These are phyloP conservation scores for Cyaniris semiargus DNA, from an alignment of 2,888 invertebrate species.

Conservation along the genomic window DNA sequence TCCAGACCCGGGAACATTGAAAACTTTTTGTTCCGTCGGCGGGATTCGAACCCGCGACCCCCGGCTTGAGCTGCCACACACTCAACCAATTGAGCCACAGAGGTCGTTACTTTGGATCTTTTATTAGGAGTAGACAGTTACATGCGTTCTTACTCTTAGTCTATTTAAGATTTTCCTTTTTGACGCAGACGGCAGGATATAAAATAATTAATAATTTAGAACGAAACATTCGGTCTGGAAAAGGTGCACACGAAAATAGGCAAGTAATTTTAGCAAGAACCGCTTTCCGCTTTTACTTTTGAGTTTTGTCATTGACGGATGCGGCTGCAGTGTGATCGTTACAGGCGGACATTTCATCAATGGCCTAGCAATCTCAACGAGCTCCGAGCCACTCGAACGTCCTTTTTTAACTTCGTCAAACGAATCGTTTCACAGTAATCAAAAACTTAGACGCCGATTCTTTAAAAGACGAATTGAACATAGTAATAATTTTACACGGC, in stretches of 20 bases:
- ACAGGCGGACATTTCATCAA: constrained; percentile 56
- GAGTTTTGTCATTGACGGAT: constrained; percentile 64
- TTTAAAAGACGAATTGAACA: not conserved
- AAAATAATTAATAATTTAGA: not conserved
- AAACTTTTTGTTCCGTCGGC: too few species aligned
- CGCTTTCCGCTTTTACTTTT: constrained; percentile 48
- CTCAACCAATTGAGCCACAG: too few species aligned
- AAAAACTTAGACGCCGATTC: not conserved
- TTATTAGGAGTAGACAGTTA: too few species aligned
- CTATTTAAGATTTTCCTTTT: too few species aligned
- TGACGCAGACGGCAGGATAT: too few species aligned
- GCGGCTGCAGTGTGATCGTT: constrained; percentile 56
- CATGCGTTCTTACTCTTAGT: too few species aligned
- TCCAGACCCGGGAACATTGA: too few species aligned
- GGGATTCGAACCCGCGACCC: too few species aligned
- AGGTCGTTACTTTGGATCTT: too few species aligned
- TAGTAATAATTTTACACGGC: not conserved
- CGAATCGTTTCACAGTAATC: constrained; percentile 30
- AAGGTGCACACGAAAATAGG: not conserved
- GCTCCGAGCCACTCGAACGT: constrained; percentile 49
- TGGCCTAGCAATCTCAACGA: constrained; percentile 56
- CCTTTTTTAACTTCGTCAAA: constrained; percentile 45
- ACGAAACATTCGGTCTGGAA: not conserved
- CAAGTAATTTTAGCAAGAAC: constrained; percentile 38
- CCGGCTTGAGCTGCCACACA: too few species aligned